Evolutionary conservation across 1,140 invertebrate genomes (phyloP).

Genomic region (Euwallacea fornicatus): DNA sequence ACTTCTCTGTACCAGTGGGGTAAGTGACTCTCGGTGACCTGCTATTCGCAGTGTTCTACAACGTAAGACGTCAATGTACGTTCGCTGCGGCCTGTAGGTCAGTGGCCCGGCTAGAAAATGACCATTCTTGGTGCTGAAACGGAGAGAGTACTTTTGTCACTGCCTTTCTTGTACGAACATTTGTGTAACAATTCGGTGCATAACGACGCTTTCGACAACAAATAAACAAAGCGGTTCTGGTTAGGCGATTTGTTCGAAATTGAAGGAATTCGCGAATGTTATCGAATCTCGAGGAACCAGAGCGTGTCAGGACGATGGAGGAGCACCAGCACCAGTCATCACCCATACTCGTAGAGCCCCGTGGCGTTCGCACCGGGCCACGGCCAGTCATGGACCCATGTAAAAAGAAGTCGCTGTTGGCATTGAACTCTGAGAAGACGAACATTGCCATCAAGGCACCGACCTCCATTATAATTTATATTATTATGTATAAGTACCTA

Average conservation of each 20-base stretch:
- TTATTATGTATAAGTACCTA: too few species aligned
- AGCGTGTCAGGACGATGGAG: constrained; percentile 13
- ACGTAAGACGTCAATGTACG: constrained; percentile 29
- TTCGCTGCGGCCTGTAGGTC: constrained; percentile 33
- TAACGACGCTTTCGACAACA: too few species aligned
- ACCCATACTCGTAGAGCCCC: background rate
- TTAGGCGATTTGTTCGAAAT: background rate
- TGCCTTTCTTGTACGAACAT: background rate
- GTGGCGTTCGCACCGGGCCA: constrained; percentile 44
- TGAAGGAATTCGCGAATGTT: background rate
- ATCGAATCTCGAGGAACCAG: constrained; percentile 9
- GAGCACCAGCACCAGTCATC: constrained; percentile 7
- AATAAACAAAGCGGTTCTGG: too few species aligned
- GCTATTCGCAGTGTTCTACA: constrained; percentile 25
- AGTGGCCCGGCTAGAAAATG: constrained; percentile 28
- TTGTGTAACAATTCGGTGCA: too few species aligned
- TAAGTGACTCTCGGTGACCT: constrained; percentile 38
- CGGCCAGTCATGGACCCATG: constrained; percentile 52
- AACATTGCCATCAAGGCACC: constrained; percentile 27
- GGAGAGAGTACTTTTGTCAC: constrained; percentile 17
- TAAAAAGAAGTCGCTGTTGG: constrained; percentile 47
- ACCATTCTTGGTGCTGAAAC: constrained; percentile 1
- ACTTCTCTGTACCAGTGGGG: constrained; percentile 38
- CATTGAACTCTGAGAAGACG: constrained; percentile 48
- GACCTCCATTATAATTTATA: constrained; percentile 7